Evolutionary conservation across 2,113 vertebrate species (phyloP).

Genomic region (Nothobranchius kuhntae): DNA sequence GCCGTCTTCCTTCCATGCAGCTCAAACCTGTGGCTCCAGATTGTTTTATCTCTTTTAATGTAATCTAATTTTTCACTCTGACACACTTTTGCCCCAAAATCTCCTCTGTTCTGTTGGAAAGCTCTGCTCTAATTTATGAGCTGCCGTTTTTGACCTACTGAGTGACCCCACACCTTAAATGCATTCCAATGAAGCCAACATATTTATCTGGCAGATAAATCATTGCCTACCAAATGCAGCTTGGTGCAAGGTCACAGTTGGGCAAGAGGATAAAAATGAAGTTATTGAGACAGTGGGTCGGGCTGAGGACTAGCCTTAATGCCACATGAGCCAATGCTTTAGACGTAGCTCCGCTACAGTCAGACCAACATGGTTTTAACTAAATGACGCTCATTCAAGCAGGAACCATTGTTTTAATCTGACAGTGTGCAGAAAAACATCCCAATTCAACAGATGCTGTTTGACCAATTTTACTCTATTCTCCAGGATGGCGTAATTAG

Average conservation of each 20-base stretch:
- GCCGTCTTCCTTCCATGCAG: constrained; percentile 40
- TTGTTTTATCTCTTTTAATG: constrained; percentile 7
- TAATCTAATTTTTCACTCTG: constrained; percentile 28
- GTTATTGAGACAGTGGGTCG: constrained; percentile 50
- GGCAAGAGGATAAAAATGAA: constrained; percentile 66
- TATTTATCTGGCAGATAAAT: constrained; percentile 80
- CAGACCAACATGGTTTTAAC: background rate
- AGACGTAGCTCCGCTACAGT: background rate
- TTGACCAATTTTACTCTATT: background rate
- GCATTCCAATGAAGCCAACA: constrained; percentile 76
- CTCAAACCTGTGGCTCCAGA: constrained; percentile 30
- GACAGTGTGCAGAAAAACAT: background rate
- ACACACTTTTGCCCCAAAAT: constrained; percentile 9
- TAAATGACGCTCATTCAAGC: background rate
- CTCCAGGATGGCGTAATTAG: background rate
- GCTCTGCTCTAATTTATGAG: constrained; percentile 72
- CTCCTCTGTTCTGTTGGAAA: constrained; percentile 29
- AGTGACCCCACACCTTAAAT: constrained; percentile 72
- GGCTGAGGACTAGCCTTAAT: constrained; percentile 35
- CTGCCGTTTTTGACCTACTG: constrained; percentile 73
- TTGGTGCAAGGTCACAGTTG: constrained; percentile 71
- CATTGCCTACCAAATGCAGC: constrained; percentile 69
- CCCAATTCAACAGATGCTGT: constrained; percentile 10
- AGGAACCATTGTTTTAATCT: background rate
- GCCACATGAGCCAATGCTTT: constrained; percentile 15